Percentiles rank a stretch among this genome's conserved stretches.
Conservation (phyloP, 2,113 vertebrate genomes). For the Ursus arctos region DNA sequence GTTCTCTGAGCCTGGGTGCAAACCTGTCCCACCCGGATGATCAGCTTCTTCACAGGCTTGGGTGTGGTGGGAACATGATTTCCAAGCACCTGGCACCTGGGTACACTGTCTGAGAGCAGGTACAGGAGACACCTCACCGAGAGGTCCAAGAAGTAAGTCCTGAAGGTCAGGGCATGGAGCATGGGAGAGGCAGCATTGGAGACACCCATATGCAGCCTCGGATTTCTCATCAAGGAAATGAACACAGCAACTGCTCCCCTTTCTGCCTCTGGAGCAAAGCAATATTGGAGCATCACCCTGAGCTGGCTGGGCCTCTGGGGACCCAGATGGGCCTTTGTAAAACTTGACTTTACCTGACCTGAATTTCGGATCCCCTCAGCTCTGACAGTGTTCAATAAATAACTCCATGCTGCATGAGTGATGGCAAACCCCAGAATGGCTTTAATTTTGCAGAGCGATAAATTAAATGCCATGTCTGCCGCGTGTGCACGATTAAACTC, state of each 20-base stretch:
- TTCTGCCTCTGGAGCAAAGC: background rate
- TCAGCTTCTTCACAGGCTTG: background rate
- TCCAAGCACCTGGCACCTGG: background rate
- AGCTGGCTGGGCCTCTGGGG: background rate
- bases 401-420: background rate
- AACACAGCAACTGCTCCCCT: fast-evolving
- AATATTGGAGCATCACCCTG: fast-evolving
- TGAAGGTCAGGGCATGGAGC: fast-evolving
- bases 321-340: background rate
- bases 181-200: fast-evolving
- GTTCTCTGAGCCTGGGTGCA: background rate
- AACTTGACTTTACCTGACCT: conserved; percentile 56
- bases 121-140: too few species aligned
- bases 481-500: background rate
- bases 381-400: conserved; percentile 44
- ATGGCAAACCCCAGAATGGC: background rate
- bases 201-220: fast-evolving
- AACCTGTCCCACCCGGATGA: fast-evolving
- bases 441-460: conserved; percentile 51
- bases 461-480: conserved; percentile 37
- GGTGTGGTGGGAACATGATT: fast-evolving
- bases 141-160: background rate
- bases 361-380: background rate
- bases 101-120: fast-evolving
- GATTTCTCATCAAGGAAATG: background rate